phyloP scores from a whole-genome alignment of 2,113 vertebrate genomes.

The Crotalus helleri region DNA sequence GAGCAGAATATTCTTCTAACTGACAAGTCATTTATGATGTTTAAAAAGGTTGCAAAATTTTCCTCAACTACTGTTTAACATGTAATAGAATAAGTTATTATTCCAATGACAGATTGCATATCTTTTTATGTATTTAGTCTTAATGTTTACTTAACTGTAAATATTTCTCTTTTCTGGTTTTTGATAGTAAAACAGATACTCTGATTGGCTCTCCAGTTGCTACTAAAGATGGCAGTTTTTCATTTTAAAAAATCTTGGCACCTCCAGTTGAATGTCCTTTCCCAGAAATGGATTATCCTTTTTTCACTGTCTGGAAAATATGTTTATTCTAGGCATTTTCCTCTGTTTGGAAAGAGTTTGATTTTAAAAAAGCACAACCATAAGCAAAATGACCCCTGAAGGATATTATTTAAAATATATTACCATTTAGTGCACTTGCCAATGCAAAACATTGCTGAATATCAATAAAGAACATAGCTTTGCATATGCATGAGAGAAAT shows the following conservation, averaged over 20 bases:
- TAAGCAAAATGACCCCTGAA: background rate
- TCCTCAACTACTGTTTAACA: background rate
- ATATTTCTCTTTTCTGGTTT: background rate
- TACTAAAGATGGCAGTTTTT: background rate
- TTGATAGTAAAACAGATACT: background rate
- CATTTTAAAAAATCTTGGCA: background rate
- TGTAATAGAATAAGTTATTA: background rate
- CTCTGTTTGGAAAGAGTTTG: background rate
- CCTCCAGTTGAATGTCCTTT: background rate
- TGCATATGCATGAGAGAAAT: background rate
- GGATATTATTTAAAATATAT: background rate
- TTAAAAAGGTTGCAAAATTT: background rate
- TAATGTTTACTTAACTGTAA: background rate
- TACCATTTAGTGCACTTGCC: background rate
- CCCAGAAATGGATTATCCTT: background rate
- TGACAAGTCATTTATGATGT: background rate
- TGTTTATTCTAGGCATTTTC: background rate
- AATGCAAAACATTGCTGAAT: background rate
- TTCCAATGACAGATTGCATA: background rate
- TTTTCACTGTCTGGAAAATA: background rate
- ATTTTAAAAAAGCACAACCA: background rate
- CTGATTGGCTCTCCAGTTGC: background rate
- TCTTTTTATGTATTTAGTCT: background rate
- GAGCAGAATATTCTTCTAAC: background rate
- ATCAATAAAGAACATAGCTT: background rate